Conservation (phyloP, 2,888 invertebrate genomes). For the Polylopha cassiicola region DNA sequence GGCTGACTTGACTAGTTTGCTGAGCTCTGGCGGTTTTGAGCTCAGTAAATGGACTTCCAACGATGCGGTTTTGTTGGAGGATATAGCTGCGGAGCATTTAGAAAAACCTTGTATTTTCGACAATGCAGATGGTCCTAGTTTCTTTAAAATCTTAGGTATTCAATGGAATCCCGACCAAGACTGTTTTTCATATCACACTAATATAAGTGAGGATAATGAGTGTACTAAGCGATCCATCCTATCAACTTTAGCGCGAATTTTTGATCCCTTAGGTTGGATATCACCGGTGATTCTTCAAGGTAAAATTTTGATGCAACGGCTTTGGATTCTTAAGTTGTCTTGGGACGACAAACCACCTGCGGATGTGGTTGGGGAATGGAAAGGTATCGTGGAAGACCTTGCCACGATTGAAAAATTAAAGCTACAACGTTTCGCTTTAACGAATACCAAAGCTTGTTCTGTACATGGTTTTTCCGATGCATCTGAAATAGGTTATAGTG, state of each 20-base stretch:
- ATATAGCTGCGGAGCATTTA: neutral
- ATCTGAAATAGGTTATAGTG: conserved; percentile 5
- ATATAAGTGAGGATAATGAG: neutral
- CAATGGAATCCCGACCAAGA: neutral
- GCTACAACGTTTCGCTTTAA: neutral
- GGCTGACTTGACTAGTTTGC: neutral
- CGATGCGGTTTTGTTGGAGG: neutral
- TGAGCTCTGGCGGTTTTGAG: conserved; percentile 4
- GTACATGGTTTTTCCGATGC: conserved; percentile 6
- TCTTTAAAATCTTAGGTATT: neutral
- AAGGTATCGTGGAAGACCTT: neutral
- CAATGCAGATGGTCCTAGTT: neutral
- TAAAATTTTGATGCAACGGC: neutral
- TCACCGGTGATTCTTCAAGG: neutral
- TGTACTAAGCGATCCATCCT: neutral
- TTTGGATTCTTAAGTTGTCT: neutral
- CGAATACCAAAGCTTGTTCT: neutral
- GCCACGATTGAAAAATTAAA: neutral
- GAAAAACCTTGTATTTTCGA: neutral
- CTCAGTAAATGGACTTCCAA: conserved; percentile 3
- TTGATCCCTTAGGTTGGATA: conserved; percentile 1
- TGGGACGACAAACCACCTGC: conserved; percentile 1
- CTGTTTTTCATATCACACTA: neutral
- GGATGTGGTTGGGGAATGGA: neutral
- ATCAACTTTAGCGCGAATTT: neutral